These are phyloP conservation scores for Achroia grisella DNA, from an alignment of 1,140 invertebrate species.

Conservation along the genomic window DNA sequence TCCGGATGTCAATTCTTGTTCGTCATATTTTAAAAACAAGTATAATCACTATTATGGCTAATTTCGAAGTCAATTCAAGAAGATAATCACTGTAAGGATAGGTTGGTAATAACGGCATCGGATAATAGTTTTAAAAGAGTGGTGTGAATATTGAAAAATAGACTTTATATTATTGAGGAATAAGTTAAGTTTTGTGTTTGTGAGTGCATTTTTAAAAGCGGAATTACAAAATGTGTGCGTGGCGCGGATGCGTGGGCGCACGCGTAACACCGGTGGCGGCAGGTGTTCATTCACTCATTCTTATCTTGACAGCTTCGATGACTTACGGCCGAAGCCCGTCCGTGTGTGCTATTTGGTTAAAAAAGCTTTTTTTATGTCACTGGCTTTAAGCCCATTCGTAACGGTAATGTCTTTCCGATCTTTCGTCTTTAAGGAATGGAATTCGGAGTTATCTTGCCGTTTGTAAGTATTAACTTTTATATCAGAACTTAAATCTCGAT, in stretches of 20 bases:
- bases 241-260: slow-evolving; percentile 45
- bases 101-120: slow-evolving; percentile 31
- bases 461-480: slow-evolving; percentile 44
- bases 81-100: slow-evolving; percentile 52
- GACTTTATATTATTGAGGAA: neutral
- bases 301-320: slow-evolving; percentile 71
- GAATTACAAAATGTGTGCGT: slow-evolving; percentile 28
- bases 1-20: slow-evolving; percentile 55
- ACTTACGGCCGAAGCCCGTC: slow-evolving; percentile 54
- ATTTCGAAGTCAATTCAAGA: slow-evolving; percentile 61
- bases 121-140: slow-evolving; percentile 24
- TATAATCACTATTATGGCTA: slow-evolving; percentile 65
- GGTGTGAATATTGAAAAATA: neutral
- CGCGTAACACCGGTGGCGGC: slow-evolving; percentile 67
- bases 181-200: slow-evolving; percentile 9
- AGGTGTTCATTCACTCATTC: slow-evolving; percentile 71
- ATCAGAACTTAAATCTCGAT: slow-evolving; percentile 43
- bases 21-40: slow-evolving; percentile 59
- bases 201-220: slow-evolving; percentile 25
- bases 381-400: slow-evolving; percentile 63
- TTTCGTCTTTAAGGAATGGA: slow-evolving; percentile 46
- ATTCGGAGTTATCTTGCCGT: slow-evolving; percentile 49
- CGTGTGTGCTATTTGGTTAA: slow-evolving; percentile 62
- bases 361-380: slow-evolving; percentile 56
- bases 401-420: slow-evolving; percentile 59